Percentiles rank a stretch among this genome's conserved stretches.
phyloP scores from a whole-genome alignment of 2,113 vertebrate species.

The Cryptomyrus ogoouensis region DNA sequence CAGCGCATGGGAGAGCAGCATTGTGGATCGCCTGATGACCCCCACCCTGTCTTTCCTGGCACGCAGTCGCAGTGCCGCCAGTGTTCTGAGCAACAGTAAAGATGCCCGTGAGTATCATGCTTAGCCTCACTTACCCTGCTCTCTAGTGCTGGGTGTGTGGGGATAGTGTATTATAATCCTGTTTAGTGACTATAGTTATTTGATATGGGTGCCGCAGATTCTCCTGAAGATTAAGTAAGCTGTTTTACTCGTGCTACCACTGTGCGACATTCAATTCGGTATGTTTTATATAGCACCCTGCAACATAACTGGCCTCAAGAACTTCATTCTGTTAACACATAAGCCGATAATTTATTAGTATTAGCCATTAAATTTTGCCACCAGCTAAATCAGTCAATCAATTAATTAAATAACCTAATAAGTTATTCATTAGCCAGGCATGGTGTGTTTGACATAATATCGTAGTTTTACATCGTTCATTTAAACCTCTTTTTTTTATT shows the following conservation, averaged over 20 bases:
- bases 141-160: neutral
- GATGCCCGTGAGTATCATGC: constrained; percentile 72
- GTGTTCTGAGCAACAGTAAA: constrained; percentile 73
- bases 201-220: neutral
- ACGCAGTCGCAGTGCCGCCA: constrained; percentile 88
- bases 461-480: neutral
- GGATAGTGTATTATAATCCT: neutral
- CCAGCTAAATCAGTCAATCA: neutral
- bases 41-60: constrained; percentile 93
- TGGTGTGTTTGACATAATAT: neutral
- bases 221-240: neutral
- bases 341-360: neutral
- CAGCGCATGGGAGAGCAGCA: constrained; percentile 94
- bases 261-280: neutral
- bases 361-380: neutral
- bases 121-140: neutral
- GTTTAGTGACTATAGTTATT: neutral
- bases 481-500: neutral
- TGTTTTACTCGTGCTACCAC: neutral
- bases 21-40: constrained; percentile 93
- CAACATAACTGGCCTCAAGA: neutral
- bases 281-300: neutral
- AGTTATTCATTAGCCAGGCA: neutral
- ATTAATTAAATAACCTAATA: neutral
- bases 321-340: neutral